Conservation (phyloP, 2,888 invertebrate genomes). For the Argyra leucocephala region DNA sequence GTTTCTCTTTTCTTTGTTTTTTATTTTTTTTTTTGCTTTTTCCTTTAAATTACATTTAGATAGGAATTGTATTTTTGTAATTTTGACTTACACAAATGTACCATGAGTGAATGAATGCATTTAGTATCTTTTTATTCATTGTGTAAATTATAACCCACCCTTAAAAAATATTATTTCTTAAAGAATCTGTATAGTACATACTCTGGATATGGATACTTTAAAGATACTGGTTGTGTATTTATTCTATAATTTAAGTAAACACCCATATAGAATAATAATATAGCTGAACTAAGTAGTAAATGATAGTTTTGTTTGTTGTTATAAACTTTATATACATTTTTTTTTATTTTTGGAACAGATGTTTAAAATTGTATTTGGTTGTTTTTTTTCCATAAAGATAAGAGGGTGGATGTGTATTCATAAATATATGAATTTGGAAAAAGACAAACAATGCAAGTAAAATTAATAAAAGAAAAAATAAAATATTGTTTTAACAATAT, state of each 20-base stretch:
- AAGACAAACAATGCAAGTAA: not conserved
- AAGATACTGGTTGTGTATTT: not conserved
- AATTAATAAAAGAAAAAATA: not conserved
- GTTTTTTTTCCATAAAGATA: not conserved
- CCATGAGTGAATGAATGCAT: not conserved
- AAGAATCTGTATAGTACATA: not conserved
- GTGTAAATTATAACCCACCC: not conserved
- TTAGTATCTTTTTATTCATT: not conserved
- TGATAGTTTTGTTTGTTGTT: not conserved
- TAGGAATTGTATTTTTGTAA: not conserved
- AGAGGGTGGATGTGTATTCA: not conserved
- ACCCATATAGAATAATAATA: not conserved
- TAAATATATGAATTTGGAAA: not conserved
- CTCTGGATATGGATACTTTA: not conserved
- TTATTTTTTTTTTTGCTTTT: not conserved
- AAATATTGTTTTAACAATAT: too few relatives aligned
- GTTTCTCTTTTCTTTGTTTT: not conserved
- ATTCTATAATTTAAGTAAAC: not conserved
- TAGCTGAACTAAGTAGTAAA: not conserved
- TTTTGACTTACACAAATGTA: slow-evolving; percentile 1
- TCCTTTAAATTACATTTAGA: not conserved
- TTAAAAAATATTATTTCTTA: not conserved
- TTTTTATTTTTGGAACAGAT: not conserved
- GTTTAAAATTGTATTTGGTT: not conserved
- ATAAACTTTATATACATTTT: not conserved